Evolutionary conservation across 1,140 invertebrate species (phyloP).

Genomic region (Teleogryllus occipitalis): DNA sequence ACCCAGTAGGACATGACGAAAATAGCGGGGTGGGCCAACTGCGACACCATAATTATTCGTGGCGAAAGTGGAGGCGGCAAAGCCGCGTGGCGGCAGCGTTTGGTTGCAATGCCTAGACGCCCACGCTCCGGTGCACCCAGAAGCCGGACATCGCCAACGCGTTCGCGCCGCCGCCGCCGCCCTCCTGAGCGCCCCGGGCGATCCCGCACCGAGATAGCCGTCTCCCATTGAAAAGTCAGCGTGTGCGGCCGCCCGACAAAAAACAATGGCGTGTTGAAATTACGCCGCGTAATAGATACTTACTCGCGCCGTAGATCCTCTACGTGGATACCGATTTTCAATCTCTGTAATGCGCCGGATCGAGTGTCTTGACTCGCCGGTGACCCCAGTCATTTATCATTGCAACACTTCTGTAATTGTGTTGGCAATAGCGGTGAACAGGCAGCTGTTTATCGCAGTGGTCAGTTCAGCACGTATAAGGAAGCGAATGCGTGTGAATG

Average conservation of each 20-base stretch:
- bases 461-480: too few species aligned
- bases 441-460: too few species aligned
- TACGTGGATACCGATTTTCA: neutral
- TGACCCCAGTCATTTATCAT: neutral
- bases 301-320: neutral
- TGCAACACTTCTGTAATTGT: neutral
- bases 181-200: neutral
- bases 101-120: neutral
- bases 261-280: conserved; percentile 2
- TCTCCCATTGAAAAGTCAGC: neutral
- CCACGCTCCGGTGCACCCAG: neutral
- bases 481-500: too few species aligned
- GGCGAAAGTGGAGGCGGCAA: too few species aligned
- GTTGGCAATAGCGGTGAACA: too few species aligned
- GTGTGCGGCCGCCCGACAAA: neutral
- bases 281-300: neutral
- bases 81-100: neutral
- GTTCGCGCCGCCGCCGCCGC: too few species aligned
- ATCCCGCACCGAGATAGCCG: neutral
- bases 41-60: too few species aligned
- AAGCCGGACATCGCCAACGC: too few species aligned
- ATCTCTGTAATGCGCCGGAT: neutral
- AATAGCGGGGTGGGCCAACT: too few species aligned
- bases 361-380: neutral
- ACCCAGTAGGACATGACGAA: too few species aligned